A percentile compares a stretch with the other conserved stretches of the same genome.
phyloP scores from a whole-genome alignment of 2,113 vertebrate genomes.

The Mus pahari region DNA sequence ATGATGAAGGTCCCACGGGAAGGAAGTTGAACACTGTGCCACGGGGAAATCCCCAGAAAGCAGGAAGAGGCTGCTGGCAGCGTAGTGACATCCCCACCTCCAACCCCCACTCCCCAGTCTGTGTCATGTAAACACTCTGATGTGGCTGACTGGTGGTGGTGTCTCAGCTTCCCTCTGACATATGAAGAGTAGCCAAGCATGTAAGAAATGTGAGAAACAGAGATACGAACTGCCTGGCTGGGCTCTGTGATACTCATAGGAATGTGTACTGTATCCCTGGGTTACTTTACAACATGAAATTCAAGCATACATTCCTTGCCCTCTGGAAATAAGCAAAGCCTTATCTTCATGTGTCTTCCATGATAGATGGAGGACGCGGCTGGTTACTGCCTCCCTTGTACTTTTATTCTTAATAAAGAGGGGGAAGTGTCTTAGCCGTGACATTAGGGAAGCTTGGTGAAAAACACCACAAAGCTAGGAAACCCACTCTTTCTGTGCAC shows the following conservation, averaged over 20 bases:
- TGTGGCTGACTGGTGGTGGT: background rate
- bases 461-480: background rate
- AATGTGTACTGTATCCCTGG: background rate
- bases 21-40: background rate
- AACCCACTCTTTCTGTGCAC: background rate
- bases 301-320: background rate
- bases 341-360: slow-evolving; percentile 21
- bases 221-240: background rate
- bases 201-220: background rate
- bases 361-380: background rate
- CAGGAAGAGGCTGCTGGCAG: background rate
- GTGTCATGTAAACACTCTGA: background rate
- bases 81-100: background rate
- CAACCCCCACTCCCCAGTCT: no score
- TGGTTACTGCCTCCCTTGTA: background rate
- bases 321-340: slow-evolving; percentile 5
- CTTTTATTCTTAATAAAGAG: slow-evolving; percentile 19
- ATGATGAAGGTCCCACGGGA: background rate
- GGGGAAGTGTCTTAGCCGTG: background rate
- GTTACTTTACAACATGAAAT: background rate
- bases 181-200: background rate
- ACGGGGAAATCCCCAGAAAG: slow-evolving; percentile 25
- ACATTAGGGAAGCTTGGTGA: background rate
- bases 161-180: background rate
- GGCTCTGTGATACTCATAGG: background rate